A percentile compares a stretch with the other conserved stretches of the same genome.
These are phyloP conservation scores for Galago senegalensis DNA, from an alignment of 2,797 vertebrate genomes.

Conservation along the genomic window DNA sequence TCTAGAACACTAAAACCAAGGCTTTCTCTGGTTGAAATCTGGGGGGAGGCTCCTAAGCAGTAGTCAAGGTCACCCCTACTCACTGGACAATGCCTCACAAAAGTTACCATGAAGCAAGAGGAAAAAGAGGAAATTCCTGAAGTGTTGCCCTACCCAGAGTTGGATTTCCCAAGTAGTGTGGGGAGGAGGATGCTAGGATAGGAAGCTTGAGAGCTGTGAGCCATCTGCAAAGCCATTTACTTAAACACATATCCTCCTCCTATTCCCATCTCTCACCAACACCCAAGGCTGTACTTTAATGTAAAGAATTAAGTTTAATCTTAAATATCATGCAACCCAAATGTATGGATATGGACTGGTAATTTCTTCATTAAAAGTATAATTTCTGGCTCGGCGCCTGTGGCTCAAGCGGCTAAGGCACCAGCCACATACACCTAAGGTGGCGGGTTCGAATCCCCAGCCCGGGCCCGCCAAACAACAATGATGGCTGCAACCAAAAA, in stretches of 20 bases:
- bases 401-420: no score
- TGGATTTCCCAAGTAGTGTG: neutral
- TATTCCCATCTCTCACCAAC: neutral
- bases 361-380: neutral
- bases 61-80: neutral
- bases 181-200: accelerated
- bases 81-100: neutral
- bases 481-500: no score
- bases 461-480: no score
- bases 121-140: neutral
- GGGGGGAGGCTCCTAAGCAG: neutral
- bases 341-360: neutral
- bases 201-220: neutral
- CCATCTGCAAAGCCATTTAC: neutral
- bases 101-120: neutral
- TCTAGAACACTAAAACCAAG: neutral
- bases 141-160: no score
- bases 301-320: no score
- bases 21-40: neutral
- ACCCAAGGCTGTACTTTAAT: neutral
- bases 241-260: accelerated
- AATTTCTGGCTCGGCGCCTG: neutral
- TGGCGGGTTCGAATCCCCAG: no score
- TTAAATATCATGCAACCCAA: neutral
- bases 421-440: no score